Evolutionary conservation across 1,140 invertebrate species (phyloP).

Genomic region (Procambarus virginalis): DNA sequence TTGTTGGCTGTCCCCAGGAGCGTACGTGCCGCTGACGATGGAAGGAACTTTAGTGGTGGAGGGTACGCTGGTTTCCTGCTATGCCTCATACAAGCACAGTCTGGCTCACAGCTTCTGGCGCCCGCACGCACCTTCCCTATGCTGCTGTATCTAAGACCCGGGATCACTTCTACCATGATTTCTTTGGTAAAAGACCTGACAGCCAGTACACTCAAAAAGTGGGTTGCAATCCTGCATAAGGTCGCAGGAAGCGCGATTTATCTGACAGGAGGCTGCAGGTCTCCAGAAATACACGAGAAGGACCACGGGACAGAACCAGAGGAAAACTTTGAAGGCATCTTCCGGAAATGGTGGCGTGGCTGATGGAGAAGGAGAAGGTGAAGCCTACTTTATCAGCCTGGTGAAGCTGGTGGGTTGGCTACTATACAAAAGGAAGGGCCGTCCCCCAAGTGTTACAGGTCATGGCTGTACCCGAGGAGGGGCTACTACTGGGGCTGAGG

Average conservation of each 20-base stretch:
- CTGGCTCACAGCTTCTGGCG: slow-evolving; percentile 73
- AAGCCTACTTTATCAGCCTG: slow-evolving; percentile 45
- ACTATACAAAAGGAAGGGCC: slow-evolving; percentile 13
- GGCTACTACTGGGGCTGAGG: neutral
- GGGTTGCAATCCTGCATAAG: neutral
- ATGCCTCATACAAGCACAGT: slow-evolving; percentile 73
- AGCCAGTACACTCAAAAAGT: neutral
- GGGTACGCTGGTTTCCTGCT: slow-evolving; percentile 74
- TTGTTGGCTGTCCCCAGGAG: slow-evolving; percentile 67
- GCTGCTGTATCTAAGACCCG: slow-evolving; percentile 45
- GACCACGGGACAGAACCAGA: neutral
- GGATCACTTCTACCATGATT: neutral
- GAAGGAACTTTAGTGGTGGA: slow-evolving; percentile 74
- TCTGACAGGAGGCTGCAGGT: neutral
- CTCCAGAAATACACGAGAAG: no score
- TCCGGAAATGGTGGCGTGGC: neutral
- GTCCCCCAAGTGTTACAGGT: slow-evolving; percentile 44
- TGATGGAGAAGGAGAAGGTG: slow-evolving; percentile 43
- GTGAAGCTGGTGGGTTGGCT: slow-evolving; percentile 49
- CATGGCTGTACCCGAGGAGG: neutral
- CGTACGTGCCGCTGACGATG: slow-evolving; percentile 74
- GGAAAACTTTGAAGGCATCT: neutral
- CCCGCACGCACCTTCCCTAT: slow-evolving; percentile 71
- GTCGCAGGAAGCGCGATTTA: neutral
- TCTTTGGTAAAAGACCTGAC: neutral